phyloP scores from a whole-genome alignment of 2,113 vertebrate species.

The Cephalopterus ornatus region DNA sequence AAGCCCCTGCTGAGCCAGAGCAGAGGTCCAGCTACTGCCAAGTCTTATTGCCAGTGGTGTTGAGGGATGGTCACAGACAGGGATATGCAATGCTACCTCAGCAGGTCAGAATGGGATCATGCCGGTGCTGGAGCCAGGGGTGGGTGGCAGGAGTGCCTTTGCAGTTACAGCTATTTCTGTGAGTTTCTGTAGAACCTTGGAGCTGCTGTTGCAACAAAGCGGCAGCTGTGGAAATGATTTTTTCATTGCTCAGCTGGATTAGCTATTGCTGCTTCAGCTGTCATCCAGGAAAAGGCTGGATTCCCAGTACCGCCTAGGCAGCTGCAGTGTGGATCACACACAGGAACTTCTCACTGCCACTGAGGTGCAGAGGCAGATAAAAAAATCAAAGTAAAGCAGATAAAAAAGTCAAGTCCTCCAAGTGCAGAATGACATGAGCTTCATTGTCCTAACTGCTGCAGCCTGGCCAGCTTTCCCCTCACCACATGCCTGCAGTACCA shows the following conservation, averaged over 20 bases:
- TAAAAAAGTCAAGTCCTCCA: background rate
- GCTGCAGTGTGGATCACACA: background rate
- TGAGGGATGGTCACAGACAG: background rate
- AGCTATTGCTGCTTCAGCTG: background rate
- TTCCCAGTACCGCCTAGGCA: background rate
- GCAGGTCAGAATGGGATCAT: background rate
- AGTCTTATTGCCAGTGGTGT: background rate
- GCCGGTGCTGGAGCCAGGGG: background rate
- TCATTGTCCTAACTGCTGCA: background rate
- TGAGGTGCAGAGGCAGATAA: background rate
- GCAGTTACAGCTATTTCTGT: background rate
- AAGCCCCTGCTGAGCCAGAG: background rate
- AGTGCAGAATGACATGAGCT: background rate
- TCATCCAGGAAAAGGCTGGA: background rate
- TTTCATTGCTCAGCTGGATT: background rate
- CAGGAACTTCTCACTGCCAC: background rate
- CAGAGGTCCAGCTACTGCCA: rapidly evolving
- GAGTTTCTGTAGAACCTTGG: background rate
- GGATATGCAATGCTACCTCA: background rate
- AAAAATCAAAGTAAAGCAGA: background rate
- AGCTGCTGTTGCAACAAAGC: background rate
- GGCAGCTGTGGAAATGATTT: background rate
- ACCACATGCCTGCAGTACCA: background rate
- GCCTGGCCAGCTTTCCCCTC: background rate
- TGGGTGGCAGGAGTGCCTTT: background rate